Conservation (phyloP, 2,888 invertebrate genomes). For the Hirtodrosophila trivittata region DNA sequence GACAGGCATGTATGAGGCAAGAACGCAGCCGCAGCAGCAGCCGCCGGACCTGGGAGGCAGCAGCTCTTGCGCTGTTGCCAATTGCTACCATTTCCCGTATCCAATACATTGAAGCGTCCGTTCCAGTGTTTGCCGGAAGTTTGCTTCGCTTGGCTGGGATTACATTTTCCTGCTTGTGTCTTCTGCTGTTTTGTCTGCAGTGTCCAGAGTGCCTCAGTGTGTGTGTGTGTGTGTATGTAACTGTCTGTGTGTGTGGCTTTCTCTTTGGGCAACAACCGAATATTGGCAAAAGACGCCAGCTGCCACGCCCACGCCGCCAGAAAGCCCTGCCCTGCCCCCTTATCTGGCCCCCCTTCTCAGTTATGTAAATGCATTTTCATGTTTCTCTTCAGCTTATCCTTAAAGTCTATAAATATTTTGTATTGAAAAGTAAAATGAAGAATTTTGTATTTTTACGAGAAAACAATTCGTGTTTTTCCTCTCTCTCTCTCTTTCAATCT, state of each 20-base stretch:
- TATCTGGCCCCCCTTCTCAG: slow-evolving; percentile 19
- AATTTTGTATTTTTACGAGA: slow-evolving; percentile 60
- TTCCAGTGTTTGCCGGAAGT: slow-evolving; percentile 75
- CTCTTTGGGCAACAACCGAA: slow-evolving; percentile 22
- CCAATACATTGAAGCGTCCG: slow-evolving; percentile 77
- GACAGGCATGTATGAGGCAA: slow-evolving; percentile 19
- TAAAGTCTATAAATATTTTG: slow-evolving; percentile 75
- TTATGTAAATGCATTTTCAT: slow-evolving; percentile 78
- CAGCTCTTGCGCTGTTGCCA: slow-evolving; percentile 60
- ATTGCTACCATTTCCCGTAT: slow-evolving; percentile 75
- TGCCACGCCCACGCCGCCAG: slow-evolving; percentile 27
- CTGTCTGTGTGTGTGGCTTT: not conserved
- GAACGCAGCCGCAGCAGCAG: slow-evolving; percentile 33
- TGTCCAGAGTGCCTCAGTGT: slow-evolving; percentile 14
- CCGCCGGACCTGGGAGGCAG: not conserved
- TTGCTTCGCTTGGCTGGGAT: slow-evolving; percentile 77
- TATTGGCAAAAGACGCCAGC: slow-evolving; percentile 42
- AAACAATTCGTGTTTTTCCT: slow-evolving; percentile 58
- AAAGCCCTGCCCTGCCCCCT: not conserved
- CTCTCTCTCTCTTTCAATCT: not conserved
- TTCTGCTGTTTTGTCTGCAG: slow-evolving; percentile 48
- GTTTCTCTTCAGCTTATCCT: slow-evolving; percentile 71
- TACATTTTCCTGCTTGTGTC: slow-evolving; percentile 74
- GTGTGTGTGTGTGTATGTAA: not conserved
- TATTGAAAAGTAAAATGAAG: slow-evolving; percentile 71